phyloP scores from a whole-genome alignment of 2,113 vertebrate species.

The Coturnix japonica region DNA sequence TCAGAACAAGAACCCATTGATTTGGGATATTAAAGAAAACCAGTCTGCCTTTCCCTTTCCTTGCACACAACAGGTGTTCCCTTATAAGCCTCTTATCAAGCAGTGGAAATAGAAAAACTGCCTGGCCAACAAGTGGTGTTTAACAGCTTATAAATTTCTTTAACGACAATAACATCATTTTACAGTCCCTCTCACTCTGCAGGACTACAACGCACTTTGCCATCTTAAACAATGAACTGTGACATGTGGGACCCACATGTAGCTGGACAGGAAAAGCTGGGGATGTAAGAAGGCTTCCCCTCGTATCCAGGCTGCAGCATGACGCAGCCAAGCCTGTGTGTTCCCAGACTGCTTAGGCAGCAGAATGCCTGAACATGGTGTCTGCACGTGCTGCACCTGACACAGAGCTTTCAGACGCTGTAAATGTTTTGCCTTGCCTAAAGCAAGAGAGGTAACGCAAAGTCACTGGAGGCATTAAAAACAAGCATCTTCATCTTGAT shows the following conservation, averaged over 20 bases:
- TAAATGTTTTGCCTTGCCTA: background rate
- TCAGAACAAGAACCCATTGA: background rate
- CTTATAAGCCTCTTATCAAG: background rate
- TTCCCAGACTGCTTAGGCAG: background rate
- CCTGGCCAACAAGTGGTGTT: background rate
- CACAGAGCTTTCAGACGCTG: background rate
- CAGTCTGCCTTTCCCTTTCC: background rate
- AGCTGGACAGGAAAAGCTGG: conserved; percentile 25
- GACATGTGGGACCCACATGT: background rate
- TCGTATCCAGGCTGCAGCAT: rapidly evolving
- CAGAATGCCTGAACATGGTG: background rate
- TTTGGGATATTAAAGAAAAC: background rate
- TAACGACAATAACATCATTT: background rate
- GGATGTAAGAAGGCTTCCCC: background rate
- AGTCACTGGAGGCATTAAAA: background rate
- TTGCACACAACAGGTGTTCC: background rate
- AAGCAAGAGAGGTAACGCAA: background rate
- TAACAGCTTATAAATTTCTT: background rate
- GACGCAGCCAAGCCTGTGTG: conserved; percentile 21
- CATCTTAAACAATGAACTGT: conserved; percentile 4
- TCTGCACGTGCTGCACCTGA: background rate
- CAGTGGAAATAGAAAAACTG: background rate
- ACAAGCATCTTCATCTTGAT: background rate
- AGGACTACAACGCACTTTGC: rapidly evolving
- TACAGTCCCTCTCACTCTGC: background rate